These are phyloP conservation scores for Chloroceryle inda DNA, from an alignment of 2,797 vertebrate genomes.

Conservation along the genomic window DNA sequence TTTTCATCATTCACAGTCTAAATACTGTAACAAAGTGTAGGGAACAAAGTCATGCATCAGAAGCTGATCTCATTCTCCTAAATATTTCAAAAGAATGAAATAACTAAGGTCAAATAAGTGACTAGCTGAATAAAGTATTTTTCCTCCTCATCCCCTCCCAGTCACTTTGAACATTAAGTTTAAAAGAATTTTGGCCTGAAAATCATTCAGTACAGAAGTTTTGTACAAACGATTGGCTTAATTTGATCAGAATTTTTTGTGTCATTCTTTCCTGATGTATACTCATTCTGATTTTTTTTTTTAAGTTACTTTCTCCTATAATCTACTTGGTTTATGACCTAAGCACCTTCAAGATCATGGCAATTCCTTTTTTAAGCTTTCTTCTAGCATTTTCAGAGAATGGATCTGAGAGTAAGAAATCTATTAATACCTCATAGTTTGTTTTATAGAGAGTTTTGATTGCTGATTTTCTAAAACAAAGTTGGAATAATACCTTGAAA, in stretches of 20 bases:
- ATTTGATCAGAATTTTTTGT: neutral
- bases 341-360: neutral
- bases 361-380: neutral
- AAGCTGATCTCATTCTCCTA: neutral
- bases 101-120: neutral
- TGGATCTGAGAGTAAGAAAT: neutral
- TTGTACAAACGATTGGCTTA: neutral
- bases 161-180: neutral
- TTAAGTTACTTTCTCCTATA: neutral
- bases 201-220: neutral
- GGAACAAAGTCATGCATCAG: neutral
- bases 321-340: neutral
- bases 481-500: neutral
- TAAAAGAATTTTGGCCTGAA: neutral
- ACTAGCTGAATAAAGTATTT: neutral
- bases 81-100: neutral
- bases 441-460: neutral
- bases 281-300: neutral
- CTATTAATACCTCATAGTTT: neutral
- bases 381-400: neutral
- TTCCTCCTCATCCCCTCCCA: neutral
- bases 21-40: neutral
- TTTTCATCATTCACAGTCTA: neutral
- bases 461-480: neutral
- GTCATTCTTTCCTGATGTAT: neutral